These are phyloP conservation scores for Molothrus aeneus DNA, from an alignment of 2,797 vertebrate genomes.

Conservation along the genomic window DNA sequence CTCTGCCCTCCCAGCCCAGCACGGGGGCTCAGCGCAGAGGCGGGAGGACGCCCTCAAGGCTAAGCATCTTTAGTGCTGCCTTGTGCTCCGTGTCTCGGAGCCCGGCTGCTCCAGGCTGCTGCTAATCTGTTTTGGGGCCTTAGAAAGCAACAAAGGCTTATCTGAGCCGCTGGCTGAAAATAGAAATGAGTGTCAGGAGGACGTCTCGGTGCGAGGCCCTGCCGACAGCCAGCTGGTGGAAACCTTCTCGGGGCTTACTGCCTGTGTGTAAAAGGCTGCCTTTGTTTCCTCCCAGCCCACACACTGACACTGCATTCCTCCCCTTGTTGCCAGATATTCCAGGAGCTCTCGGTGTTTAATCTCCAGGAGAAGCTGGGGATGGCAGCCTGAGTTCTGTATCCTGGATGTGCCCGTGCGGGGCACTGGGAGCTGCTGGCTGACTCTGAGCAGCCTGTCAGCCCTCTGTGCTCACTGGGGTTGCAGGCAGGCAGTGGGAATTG, in stretches of 20 bases:
- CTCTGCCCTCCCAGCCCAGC: rapidly evolving
- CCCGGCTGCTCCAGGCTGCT: constrained; percentile 27
- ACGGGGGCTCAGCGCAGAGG: background rate
- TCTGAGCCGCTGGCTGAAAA: constrained; percentile 58
- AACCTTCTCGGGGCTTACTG: constrained; percentile 47
- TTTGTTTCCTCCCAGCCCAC: constrained; percentile 59
- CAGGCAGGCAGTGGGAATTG: background rate
- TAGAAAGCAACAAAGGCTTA: constrained; percentile 67
- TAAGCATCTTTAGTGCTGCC: constrained; percentile 23
- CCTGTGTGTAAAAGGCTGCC: constrained; percentile 20
- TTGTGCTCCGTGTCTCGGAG: background rate
- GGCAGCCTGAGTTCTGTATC: background rate
- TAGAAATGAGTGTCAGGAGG: constrained; percentile 42
- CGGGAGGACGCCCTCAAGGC: background rate
- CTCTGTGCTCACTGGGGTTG: background rate
- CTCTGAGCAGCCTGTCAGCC: background rate
- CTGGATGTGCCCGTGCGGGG: background rate
- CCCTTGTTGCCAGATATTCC: constrained; percentile 21
- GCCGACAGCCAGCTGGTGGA: constrained; percentile 55
- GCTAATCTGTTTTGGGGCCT: constrained; percentile 64
- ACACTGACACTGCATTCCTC: constrained; percentile 29
- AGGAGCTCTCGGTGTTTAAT: constrained; percentile 9
- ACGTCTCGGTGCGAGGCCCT: constrained; percentile 13
- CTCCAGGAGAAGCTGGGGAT: background rate
- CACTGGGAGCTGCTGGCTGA: background rate